Evolutionary conservation across 2,797 vertebrate species (phyloP).

Genomic region (Poecilia wingei): DNA sequence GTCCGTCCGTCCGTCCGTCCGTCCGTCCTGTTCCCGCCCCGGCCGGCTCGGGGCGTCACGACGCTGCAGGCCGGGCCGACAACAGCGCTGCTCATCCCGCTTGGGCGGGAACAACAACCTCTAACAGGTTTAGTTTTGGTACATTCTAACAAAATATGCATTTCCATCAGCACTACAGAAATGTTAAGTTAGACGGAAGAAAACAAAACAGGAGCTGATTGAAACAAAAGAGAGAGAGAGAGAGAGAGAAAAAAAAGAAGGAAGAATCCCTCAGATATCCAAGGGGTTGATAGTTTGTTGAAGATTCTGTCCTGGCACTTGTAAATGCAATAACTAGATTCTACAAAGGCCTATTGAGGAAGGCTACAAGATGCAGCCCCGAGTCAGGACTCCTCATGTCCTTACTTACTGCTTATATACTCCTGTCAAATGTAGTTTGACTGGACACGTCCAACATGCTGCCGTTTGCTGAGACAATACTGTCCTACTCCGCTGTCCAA

Average conservation of each 20-base stretch:
- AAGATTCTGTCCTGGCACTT: constrained; percentile 79
- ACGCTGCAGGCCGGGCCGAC: constrained; percentile 43
- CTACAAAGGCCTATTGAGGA: constrained; percentile 72
- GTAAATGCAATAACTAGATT: constrained; percentile 73
- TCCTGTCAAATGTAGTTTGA: constrained; percentile 60
- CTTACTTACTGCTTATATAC: constrained; percentile 42
- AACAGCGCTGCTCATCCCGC: constrained; percentile 45
- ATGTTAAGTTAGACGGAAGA: constrained; percentile 55
- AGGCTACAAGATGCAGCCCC: constrained; percentile 76
- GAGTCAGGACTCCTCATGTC: constrained; percentile 64
- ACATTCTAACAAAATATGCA: constrained; percentile 75
- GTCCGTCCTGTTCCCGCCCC: constrained; percentile 27
- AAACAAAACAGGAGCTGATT: constrained; percentile 36
- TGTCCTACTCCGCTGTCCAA: constrained; percentile 37
- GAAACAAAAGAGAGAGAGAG: constrained; percentile 22
- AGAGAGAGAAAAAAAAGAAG: constrained; percentile 6
- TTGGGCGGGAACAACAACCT: constrained; percentile 46
- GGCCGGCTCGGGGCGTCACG: constrained; percentile 40
- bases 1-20: constrained; percentile 31
- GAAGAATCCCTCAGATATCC: constrained; percentile 52
- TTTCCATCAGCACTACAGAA: constrained; percentile 63
- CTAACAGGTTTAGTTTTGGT: constrained; percentile 68
- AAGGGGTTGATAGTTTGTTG: constrained; percentile 64
- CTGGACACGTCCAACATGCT: constrained; percentile 35
- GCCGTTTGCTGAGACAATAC: constrained; percentile 18